Percentiles rank a stretch among this genome's conserved stretches.
Conservation (phyloP, 2,797 vertebrate genomes). For the Falco novaeseelandiae region DNA sequence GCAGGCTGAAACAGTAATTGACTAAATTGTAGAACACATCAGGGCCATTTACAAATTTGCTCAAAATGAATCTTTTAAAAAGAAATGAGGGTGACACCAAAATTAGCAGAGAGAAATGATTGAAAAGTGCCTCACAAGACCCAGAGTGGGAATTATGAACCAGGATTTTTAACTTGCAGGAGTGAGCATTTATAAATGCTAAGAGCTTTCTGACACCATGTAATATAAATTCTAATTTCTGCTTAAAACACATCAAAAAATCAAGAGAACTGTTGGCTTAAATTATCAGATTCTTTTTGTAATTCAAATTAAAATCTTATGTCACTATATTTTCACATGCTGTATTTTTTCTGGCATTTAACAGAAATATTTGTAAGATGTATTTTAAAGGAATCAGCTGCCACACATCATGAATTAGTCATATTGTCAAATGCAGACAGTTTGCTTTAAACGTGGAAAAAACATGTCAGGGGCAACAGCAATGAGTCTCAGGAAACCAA, state of each 20-base stretch:
- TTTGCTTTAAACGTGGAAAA: background rate
- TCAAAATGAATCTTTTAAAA: constrained; percentile 99
- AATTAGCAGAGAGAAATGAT: constrained; percentile 99
- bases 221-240: constrained; percentile 79
- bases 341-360: constrained; percentile 4
- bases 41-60: constrained; percentile 99
- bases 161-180: constrained; percentile 87
- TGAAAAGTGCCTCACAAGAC: constrained; percentile 94
- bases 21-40: constrained; percentile 99
- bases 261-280: constrained; percentile 48
- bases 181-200: constrained; percentile 86
- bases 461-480: background rate
- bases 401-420: background rate
- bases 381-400: background rate
- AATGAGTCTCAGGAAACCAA: background rate
- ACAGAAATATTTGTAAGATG: background rate
- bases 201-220: constrained; percentile 77
- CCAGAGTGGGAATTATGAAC: constrained; percentile 89
- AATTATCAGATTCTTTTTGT: constrained; percentile 60
- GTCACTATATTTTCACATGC: background rate
- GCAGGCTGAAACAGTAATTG: constrained; percentile 99
- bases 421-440: background rate
- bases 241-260: constrained; percentile 72
- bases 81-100: constrained; percentile 99
- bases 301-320: constrained; percentile 58